Evolutionary conservation across 2,888 invertebrate genomes (phyloP), one percentile per base, ranked within the genome.

Genomic region (Trissolcus japonicus): DNA sequence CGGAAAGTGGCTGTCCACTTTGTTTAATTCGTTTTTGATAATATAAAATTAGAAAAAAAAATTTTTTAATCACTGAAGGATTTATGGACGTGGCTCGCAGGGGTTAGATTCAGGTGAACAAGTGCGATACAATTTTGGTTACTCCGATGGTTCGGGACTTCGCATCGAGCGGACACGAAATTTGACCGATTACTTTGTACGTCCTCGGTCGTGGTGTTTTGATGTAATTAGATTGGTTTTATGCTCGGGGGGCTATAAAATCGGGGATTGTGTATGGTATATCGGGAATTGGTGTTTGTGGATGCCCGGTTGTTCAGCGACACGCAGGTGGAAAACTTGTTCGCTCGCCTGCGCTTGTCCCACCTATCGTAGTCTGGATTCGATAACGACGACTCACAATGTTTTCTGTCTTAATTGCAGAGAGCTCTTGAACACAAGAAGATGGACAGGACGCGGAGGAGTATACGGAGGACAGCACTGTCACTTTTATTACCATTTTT

Each of bases 361-460:
- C 41, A 63, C 62, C 41, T 57, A 55, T 59, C 43, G 61, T 60
- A 43, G 4, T 55, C 40, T 65, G 65, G 65, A 69, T 53, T 66
- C 57, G 54, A 71, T 71, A 66, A 65, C 69, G 65, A 55, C 60
- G 66, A 76, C 61, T 76, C 21, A 76, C 76, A 55, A 61, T 76
- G 69, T 71, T 76, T 76, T 71, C 59, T 71, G 66, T 71, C 67
- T 76, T 76, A 56, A 73, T 86, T 85, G 51, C 84, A 86, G 86
- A 84, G 76, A 79, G 80, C 79, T 83, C 78, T 79, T 61, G 57
- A 71, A 59, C 62, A 67, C 62, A 62, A 67, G 35, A 84, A 75
- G 82, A 89, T 89, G 89, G 88, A 88, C 82, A 87, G 85, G 84
- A 88, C 87, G 87, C 82, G 88, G 84, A 83, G 88, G 84, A 87